Base-by-base conservation (phyloP, 2,797 vertebrate species). In the Coracias cyanogaster region DNA sequence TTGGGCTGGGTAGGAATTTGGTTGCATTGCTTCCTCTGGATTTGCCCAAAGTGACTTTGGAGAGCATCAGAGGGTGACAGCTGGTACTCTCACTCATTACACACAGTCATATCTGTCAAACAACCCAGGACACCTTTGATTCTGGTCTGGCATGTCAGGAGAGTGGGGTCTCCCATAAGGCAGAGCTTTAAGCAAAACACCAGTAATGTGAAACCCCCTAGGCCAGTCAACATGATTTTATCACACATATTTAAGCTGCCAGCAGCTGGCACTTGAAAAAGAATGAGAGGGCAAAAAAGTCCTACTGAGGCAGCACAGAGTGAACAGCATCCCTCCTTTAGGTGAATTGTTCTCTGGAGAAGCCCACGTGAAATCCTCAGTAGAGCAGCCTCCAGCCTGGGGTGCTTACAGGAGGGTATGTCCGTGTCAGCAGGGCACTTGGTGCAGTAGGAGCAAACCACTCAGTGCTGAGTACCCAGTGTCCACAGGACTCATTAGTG, bases 401-500 rank as follows among this genome's bases (percentile, higher is more conserved):
- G 37, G 7, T 39, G 7, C 15, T 6, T 57, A 7, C 1, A 20
- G 29, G n/a, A 37, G 29, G 31, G 4, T 21, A n/a, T 3, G 18
- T 7, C 46, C 3, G 1, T 33, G 33, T 29, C n/a, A 46, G 39
- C 35, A 7, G 28, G 29, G 20, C 21, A 0, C 9, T 2, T 22
- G 60, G 25, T 9, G 20, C 41, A 35, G n/a, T 1, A 31, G 76
- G 52, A 71, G 28, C 57, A 33, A 12, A 82, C 1, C 14, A 4
- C 37, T 71, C 4, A 0, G 7, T 70, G 58, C 73, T 18, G 46
- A 35, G 70, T 46, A 1, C 33, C 41, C 7, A 0, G 0, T 10
- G 15, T 16, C 48, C 7, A 3, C 25, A 18, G 46, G 33, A 37
- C 45, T 83, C 37, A 1, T 6, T 2, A 15, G n/a, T 17, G 37